These are phyloP conservation scores for Triops longicaudatus DNA, from an alignment of 1,140 invertebrate species.

Conservation along the genomic window DNA sequence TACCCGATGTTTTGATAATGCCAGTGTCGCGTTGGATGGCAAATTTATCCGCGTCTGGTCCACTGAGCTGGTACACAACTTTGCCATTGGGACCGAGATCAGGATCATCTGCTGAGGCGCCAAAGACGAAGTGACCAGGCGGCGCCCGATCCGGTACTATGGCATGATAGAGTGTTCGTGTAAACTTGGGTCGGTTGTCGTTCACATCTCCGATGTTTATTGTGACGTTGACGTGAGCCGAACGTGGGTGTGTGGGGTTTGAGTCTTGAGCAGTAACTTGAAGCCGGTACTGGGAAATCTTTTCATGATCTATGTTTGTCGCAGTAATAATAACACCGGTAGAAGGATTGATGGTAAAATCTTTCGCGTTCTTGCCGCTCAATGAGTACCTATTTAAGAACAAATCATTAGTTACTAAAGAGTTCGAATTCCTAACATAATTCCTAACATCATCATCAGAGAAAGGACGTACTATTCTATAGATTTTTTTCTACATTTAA, in stretches of 20 bases:
- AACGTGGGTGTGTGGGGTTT: conserved; percentile 66
- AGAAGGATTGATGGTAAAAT: conserved; percentile 60
- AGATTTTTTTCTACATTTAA: too few species aligned
- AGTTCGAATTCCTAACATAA: too few species aligned
- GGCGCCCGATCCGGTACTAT: conserved; percentile 67
- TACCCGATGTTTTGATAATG: conserved; percentile 54
- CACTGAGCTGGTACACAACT: conserved; percentile 65
- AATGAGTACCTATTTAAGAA: conserved; percentile 54
- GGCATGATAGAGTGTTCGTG: conserved; percentile 58
- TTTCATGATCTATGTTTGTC: conserved; percentile 66
- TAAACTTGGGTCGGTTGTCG: conserved; percentile 75
- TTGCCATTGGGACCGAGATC: conserved; percentile 70
- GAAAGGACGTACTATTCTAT: too few species aligned
- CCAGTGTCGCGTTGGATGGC: conserved; percentile 66
- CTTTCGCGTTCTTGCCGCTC: conserved; percentile 51
- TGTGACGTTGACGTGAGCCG: conserved; percentile 68
- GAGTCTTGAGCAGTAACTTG: conserved; percentile 79
- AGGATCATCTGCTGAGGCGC: conserved; percentile 67
- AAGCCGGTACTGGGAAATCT: conserved; percentile 61
- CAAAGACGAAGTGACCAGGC: conserved; percentile 72
- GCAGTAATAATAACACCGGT: conserved; percentile 66
- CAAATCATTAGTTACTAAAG: not conserved
- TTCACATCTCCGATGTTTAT: conserved; percentile 72
- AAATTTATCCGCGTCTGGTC: conserved; percentile 66
- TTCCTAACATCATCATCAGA: too few species aligned